A percentile compares a stretch with the other conserved stretches of the same genome.
These are phyloP conservation scores for Dicentrarchus labrax DNA, from an alignment of 2,113 vertebrate genomes.

Conservation along the genomic window DNA sequence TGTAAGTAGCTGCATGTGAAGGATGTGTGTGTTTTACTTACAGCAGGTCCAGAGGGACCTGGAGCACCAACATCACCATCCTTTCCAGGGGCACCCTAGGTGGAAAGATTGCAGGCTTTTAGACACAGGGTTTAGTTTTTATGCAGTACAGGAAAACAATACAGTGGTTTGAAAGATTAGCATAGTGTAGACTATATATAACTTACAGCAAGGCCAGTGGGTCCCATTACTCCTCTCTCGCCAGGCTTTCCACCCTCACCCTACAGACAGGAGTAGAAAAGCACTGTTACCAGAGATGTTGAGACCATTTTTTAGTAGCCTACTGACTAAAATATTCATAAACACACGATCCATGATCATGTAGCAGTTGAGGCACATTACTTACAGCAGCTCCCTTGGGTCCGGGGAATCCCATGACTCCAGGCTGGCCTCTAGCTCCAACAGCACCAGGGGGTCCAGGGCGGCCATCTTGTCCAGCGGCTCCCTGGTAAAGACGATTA, in stretches of 20 bases:
- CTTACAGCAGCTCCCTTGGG: slow-evolving; percentile 97
- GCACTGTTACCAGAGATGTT: neutral
- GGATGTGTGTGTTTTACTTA: slow-evolving; percentile 81
- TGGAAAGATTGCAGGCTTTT: slow-evolving; percentile 43
- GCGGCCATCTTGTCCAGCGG: slow-evolving; percentile 96
- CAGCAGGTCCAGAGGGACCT: slow-evolving; percentile 91
- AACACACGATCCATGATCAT: neutral
- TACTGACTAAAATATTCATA: neutral
- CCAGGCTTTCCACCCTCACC: slow-evolving; percentile 95
- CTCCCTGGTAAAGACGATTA: slow-evolving; percentile 83
- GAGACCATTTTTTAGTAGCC: neutral
- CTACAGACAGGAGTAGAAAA: slow-evolving; percentile 72
- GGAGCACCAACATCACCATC: slow-evolving; percentile 95
- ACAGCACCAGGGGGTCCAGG: slow-evolving; percentile 91
- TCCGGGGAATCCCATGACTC: slow-evolving; percentile 99
- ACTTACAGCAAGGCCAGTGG: slow-evolving; percentile 90
- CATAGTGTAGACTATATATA: neutral
- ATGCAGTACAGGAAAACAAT: neutral
- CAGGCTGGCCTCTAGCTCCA: slow-evolving; percentile 96
- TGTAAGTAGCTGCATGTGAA: neutral
- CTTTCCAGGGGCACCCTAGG: slow-evolving; percentile 93
- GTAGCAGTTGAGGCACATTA: slow-evolving; percentile 9
- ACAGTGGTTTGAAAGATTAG: neutral
- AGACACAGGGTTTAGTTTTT: neutral
- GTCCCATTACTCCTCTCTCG: slow-evolving; percentile 92